Conservation (phyloP, 2,888 invertebrate species). For the Platycheirus albimanus region DNA sequence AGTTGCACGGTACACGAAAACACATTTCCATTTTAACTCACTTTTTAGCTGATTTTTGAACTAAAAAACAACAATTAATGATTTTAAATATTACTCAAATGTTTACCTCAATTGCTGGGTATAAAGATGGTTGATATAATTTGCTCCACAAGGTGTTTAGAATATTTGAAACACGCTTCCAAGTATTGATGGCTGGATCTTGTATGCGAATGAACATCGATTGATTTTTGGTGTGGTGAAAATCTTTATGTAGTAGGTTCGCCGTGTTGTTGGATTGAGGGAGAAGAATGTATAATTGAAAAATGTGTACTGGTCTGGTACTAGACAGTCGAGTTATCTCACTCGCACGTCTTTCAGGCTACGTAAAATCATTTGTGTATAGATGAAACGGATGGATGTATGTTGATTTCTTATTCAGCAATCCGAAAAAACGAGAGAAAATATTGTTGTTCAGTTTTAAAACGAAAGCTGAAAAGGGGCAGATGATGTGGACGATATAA, state of each 20-base stretch:
- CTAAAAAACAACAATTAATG: constrained; percentile 29
- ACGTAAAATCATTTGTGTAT: constrained; percentile 51
- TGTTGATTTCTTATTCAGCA: constrained; percentile 35
- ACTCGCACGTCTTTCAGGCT: constrained; percentile 41
- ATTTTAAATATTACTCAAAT: background rate
- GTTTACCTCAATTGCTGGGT: constrained; percentile 80
- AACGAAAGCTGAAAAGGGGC: constrained; percentile 33
- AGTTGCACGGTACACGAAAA: too few relatives aligned
- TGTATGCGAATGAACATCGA: constrained; percentile 83
- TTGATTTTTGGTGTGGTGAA: constrained; percentile 72
- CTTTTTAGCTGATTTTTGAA: constrained; percentile 23
- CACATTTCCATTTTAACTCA: constrained; percentile 4
- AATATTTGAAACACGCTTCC: constrained; percentile 86
- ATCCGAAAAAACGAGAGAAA: constrained; percentile 2
- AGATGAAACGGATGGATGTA: constrained; percentile 9
- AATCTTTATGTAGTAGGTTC: constrained; percentile 40
- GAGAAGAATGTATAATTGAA: background rate
- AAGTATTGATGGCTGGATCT: constrained; percentile 88
- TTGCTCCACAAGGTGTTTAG: constrained; percentile 86
- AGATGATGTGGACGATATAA: constrained; percentile 5
- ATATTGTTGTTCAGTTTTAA: background rate
- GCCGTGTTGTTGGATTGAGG: constrained; percentile 37
- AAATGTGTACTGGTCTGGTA: background rate
- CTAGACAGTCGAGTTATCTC: constrained; percentile 29
- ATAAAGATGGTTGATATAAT: constrained; percentile 79